These are phyloP conservation scores for Drosophila birchii DNA, from an alignment of 2,888 invertebrate genomes.

Conservation along the genomic window DNA sequence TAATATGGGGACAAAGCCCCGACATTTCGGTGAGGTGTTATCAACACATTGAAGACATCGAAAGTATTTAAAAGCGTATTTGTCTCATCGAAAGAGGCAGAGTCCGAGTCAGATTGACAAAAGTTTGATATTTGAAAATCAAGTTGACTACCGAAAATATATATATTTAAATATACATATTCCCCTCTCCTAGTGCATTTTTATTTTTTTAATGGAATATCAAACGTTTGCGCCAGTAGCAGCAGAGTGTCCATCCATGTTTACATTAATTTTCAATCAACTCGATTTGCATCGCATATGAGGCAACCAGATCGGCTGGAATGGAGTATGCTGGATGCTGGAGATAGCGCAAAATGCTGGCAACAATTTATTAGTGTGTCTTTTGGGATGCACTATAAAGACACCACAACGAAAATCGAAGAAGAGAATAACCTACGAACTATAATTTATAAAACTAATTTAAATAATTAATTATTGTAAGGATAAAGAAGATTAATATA, in stretches of 20 bases:
- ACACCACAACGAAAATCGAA: not conserved
- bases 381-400: slow-evolving; percentile 16
- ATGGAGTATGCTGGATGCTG: slow-evolving; percentile 8
- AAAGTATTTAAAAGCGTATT: slow-evolving; percentile 69
- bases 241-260: slow-evolving; percentile 60
- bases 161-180: slow-evolving; percentile 10
- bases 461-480: slow-evolving; percentile 7
- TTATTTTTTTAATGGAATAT: slow-evolving; percentile 37
- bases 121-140: slow-evolving; percentile 43
- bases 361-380: slow-evolving; percentile 4
- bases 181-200: not conserved
- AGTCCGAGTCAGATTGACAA: slow-evolving; percentile 1
- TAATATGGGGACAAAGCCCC: slow-evolving; percentile 31
- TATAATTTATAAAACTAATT: slow-evolving; percentile 4
- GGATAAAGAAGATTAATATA: not conserved
- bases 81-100: slow-evolving; percentile 32
- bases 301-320: slow-evolving; percentile 20
- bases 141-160: slow-evolving; percentile 62
- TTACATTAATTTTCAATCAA: slow-evolving; percentile 77
- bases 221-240: slow-evolving; percentile 49
- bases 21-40: slow-evolving; percentile 42
- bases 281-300: slow-evolving; percentile 68
- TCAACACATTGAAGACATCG: slow-evolving; percentile 49
- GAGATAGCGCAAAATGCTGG: slow-evolving; percentile 23
- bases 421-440: not conserved